These are phyloP conservation scores for Chionodraco myersi DNA, from an alignment of 2,113 vertebrate species.

Conservation along the genomic window DNA sequence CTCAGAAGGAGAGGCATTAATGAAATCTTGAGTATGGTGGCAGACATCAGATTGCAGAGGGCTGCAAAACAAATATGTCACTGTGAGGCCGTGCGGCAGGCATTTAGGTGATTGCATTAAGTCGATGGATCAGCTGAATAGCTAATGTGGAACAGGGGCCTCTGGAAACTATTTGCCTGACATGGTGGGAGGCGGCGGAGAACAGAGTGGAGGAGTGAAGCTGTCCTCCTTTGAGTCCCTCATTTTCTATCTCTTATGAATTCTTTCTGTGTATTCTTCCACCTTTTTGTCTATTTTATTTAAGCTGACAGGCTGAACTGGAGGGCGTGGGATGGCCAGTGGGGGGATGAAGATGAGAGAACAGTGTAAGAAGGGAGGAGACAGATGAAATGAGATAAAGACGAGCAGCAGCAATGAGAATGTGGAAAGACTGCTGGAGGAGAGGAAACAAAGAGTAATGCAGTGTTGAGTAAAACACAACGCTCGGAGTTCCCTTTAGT, in stretches of 20 bases:
- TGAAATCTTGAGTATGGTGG: conserved; percentile 94
- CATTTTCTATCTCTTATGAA: conserved; percentile 66
- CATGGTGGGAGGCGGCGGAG: conserved; percentile 77
- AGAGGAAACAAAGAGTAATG: conserved; percentile 29
- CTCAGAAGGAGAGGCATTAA: conserved; percentile 95
- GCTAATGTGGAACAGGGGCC: conserved; percentile 91
- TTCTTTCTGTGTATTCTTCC: conserved; percentile 57
- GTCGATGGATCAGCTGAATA: conserved; percentile 88
- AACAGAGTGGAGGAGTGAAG: conserved; percentile 62
- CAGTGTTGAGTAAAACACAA: background rate
- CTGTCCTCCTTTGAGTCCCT: conserved; percentile 64
- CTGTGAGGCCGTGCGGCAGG: conserved; percentile 85
- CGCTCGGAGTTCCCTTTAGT: background rate
- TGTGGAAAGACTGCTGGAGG: conserved; percentile 5
- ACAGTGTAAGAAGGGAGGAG: conserved; percentile 48
- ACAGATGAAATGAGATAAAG: conserved; percentile 63
- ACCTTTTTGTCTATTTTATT: conserved; percentile 78
- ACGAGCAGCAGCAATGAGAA: conserved; percentile 31
- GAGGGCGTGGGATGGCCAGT: conserved; percentile 59
- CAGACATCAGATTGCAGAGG: conserved; percentile 96
- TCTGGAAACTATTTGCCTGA: conserved; percentile 91
- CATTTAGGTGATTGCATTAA: conserved; percentile 97
- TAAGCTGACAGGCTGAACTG: conserved; percentile 80
- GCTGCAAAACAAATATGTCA: conserved; percentile 98
- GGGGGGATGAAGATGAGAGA: conserved; percentile 47